Evolutionary conservation across 2,888 invertebrate genomes (phyloP).

Genomic region (Drosophila diplacantha): DNA sequence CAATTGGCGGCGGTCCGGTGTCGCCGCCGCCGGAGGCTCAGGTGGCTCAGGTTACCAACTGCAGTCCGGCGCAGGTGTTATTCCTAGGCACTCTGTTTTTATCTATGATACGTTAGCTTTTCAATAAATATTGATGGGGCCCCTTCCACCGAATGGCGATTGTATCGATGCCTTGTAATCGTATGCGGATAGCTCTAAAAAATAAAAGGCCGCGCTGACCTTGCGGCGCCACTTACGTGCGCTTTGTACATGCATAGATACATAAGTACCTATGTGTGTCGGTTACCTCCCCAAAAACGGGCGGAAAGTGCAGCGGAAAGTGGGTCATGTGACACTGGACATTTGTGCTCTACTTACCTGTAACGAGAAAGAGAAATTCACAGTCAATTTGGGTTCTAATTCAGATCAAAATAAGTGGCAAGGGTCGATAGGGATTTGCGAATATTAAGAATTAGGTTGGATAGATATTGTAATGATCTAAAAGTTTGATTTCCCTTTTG

Average conservation of each 20-base stretch:
- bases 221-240: slow-evolving; percentile 54
- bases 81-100: slow-evolving; percentile 16
- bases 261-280: background rate
- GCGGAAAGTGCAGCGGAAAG: slow-evolving; percentile 42
- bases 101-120: slow-evolving; percentile 47
- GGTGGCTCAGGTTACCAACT: slow-evolving; percentile 25
- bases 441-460: background rate
- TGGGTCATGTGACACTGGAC: slow-evolving; percentile 63
- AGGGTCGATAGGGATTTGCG: background rate
- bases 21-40: slow-evolving; percentile 18
- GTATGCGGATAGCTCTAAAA: slow-evolving; percentile 30
- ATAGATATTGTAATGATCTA: background rate
- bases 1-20: slow-evolving; percentile 21
- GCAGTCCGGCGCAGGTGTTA: slow-evolving; percentile 54
- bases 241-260: background rate
- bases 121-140: slow-evolving; percentile 57
- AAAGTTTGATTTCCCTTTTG: background rate
- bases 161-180: slow-evolving; percentile 37
- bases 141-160: slow-evolving; percentile 2
- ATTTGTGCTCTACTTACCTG: slow-evolving; percentile 66
- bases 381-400: slow-evolving; percentile 23
- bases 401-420: background rate
- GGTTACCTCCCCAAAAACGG: background rate
- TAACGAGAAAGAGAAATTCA: slow-evolving; percentile 42
- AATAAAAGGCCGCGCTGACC: slow-evolving; percentile 57